Evolutionary conservation across 2,888 invertebrate species (phyloP).

Genomic region (Erebia ligea): DNA sequence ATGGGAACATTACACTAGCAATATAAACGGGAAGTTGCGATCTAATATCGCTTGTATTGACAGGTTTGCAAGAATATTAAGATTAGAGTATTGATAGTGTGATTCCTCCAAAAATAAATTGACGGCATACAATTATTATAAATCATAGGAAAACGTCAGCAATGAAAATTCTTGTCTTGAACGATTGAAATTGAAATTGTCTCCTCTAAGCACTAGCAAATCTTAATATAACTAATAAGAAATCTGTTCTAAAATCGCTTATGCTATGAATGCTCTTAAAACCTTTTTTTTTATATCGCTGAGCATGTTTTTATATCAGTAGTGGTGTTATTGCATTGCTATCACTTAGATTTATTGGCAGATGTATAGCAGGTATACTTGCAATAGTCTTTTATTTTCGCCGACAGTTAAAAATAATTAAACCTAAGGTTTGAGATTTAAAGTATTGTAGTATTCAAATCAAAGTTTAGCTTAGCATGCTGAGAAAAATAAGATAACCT

Average conservation of each 20-base stretch:
- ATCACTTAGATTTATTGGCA: background rate
- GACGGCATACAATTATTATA: background rate
- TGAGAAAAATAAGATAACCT: slow-evolving; percentile 28
- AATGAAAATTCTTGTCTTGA: background rate
- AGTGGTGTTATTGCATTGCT: background rate
- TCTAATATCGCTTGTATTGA: background rate
- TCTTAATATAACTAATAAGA: background rate
- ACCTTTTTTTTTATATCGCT: slow-evolving; percentile 39
- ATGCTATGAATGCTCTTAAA: slow-evolving; percentile 37
- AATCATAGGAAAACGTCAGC: background rate
- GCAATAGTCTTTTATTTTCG: background rate
- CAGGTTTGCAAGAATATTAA: background rate
- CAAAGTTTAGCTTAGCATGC: background rate
- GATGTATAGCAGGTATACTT: background rate
- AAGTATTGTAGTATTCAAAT: background rate
- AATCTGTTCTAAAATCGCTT: slow-evolving; percentile 41
- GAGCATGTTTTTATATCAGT: slow-evolving; percentile 31
- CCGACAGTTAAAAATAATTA: background rate
- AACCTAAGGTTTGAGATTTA: background rate
- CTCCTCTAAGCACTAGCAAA: background rate
- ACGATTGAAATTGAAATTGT: too few species aligned
- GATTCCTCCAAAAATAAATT: background rate
- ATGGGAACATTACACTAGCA: background rate
- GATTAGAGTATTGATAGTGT: too few species aligned
- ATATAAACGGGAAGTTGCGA: background rate